Base-by-base conservation (phyloP, 2,113 vertebrate genomes). In the Zosterops lateralis region DNA sequence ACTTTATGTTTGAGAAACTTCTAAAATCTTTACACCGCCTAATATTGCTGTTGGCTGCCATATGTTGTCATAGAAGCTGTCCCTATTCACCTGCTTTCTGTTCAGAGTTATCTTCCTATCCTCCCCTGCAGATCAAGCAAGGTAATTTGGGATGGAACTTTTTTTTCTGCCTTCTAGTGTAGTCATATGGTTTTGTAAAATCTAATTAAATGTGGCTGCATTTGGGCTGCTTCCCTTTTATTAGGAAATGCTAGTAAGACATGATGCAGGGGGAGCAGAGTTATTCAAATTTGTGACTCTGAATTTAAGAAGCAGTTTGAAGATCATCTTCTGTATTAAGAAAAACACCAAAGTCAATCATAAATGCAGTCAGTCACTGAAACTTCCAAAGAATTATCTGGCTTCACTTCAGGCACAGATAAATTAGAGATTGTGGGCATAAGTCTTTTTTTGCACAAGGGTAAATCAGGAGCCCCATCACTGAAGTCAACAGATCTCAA, bases 361-460 rank as follows among this genome's bases (percentile, higher is more conserved):
- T 84, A 94, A 91, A 82, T 0, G 6, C 70, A 96, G 89, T 80
- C 64, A 92, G 91, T 65, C 90, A 68, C 84, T 85, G 77, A 94
- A 96, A 91, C 53, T 84, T 89, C 44, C 81, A 78, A 57, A 82
- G 78, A 92, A 74, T 94, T 95, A 93, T 96, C 94, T 96, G 83
- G 24, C 65, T 95, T 94, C 65, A 93, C 95, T 95, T 65, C 80
- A 96, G 86, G 91, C 92, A 90, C 50, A 96, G 94, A 95, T 95
- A 95, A 94, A 96, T 93, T 92, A 95, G 72, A 96, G 92, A 94
- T 95, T 95, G 92, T 9, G n/a, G 83, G 65, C 28, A 50, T 92
- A 95, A 96, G 36, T 65, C 68, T 90, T 82, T 92, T 94, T 89
- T 78, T 0, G 2, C 70, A 74, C 40, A 72, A 92, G 80, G 60